Percentiles rank a stretch among this genome's conserved stretches.
Conservation (phyloP, 1,140 invertebrate genomes). For the Liolophura sinensis region DNA sequence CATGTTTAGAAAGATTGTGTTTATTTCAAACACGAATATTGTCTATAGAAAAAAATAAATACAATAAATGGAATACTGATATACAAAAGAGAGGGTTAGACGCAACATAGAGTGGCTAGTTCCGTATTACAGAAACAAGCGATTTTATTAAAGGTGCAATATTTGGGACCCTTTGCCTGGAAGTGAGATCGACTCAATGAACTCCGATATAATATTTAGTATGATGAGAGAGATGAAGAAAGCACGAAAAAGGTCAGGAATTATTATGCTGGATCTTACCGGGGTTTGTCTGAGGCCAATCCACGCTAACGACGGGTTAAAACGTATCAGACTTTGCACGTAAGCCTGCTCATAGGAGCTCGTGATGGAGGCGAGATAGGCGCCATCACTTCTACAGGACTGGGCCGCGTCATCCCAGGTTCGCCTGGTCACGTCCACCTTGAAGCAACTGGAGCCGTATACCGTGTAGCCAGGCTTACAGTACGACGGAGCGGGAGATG, state of each 20-base stretch:
- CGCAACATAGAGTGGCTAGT: not conserved
- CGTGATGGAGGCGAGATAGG: slow-evolving; percentile 37
- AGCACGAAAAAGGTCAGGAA: too few relatives aligned
- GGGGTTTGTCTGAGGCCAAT: not conserved
- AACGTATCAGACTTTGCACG: slow-evolving; percentile 22
- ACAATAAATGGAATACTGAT: not conserved
- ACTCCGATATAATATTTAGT: too few relatives aligned
- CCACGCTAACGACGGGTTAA: not conserved
- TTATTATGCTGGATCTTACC: too few relatives aligned
- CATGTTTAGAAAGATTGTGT: slow-evolving; percentile 15
- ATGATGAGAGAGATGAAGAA: too few relatives aligned
- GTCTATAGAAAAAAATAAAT: not conserved
- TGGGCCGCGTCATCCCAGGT: slow-evolving; percentile 31
- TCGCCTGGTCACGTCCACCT: slow-evolving; percentile 19
- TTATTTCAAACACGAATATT: slow-evolving; percentile 7
- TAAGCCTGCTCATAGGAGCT: slow-evolving; percentile 34
- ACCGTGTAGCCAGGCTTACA: slow-evolving; percentile 32
- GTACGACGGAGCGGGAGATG: not conserved
- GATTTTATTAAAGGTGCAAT: too few relatives aligned
- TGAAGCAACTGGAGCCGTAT: slow-evolving; percentile 32
- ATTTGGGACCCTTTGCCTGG: too few relatives aligned
- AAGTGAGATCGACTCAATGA: too few relatives aligned
- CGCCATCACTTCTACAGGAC: slow-evolving; percentile 30
- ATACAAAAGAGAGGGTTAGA: not conserved
- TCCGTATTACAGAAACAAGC: not conserved